Evolutionary conservation across 2,113 vertebrate genomes (phyloP).

Genomic region (Ciconia stormi): DNA sequence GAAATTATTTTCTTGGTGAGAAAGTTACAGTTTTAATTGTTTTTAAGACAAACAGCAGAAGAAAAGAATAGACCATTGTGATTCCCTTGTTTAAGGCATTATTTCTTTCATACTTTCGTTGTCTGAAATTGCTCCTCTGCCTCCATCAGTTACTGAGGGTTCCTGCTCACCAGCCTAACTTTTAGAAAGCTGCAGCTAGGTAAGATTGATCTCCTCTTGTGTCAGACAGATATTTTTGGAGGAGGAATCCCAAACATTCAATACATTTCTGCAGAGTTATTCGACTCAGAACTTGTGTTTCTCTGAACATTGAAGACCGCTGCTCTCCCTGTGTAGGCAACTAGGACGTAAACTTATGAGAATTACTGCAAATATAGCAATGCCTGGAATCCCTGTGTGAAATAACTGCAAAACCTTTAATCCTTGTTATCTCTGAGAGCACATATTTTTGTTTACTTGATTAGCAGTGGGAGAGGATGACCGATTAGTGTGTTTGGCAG

Average conservation of each 20-base stretch:
- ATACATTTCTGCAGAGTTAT: not conserved
- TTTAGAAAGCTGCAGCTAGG: not conserved
- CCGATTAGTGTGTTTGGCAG: not conserved
- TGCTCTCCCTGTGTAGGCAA: not conserved
- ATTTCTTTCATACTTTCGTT: not conserved
- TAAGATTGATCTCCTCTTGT: not conserved
- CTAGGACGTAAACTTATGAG: not conserved
- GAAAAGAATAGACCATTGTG: not conserved
- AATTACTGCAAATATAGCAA: slow-evolving; percentile 9
- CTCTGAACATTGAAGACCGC: not conserved
- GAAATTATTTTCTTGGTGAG: not conserved
- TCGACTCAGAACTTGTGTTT: not conserved
- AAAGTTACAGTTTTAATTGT: not conserved
- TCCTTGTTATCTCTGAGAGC: slow-evolving; percentile 26
- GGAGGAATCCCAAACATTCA: not conserved
- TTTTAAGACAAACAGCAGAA: not conserved
- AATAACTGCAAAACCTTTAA: slow-evolving; percentile 30
- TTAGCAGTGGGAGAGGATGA: slow-evolving; percentile 16
- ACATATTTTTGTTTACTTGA: slow-evolving; percentile 23
- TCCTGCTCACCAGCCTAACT: not conserved
- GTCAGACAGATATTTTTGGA: not conserved
- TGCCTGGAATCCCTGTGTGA: slow-evolving; percentile 22
- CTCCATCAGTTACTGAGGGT: not conserved
- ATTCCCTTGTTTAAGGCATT: not conserved
- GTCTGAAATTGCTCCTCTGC: not conserved